Percentiles rank a stretch among this genome's conserved stretches.
Conservation (phyloP, 2,888 invertebrate species). For the Ctenicera cuprea region DNA sequence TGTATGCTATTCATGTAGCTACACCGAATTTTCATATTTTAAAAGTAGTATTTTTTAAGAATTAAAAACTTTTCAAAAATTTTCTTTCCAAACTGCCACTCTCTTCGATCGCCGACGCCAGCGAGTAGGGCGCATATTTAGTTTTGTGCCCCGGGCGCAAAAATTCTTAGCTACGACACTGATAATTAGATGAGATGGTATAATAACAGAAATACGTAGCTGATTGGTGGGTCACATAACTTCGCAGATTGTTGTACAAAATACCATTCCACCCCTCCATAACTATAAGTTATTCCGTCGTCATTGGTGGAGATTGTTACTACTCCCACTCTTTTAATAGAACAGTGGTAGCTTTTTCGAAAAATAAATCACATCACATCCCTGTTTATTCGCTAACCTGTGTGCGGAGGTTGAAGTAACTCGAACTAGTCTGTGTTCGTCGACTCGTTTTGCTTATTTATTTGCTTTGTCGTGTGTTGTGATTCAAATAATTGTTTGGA, state of each 20-base stretch:
- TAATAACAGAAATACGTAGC: too few relatives aligned
- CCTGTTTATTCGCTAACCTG: slow-evolving; percentile 53
- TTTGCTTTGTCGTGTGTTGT: slow-evolving; percentile 33
- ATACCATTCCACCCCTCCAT: slow-evolving; percentile 26
- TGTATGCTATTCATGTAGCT: too few relatives aligned
- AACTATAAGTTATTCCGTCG: neutral
- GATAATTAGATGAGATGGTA: neutral
- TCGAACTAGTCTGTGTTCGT: slow-evolving; percentile 31
- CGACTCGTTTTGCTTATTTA: neutral
- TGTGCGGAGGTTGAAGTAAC: slow-evolving; percentile 34
- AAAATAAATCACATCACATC: slow-evolving; percentile 61
- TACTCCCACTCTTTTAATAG: slow-evolving; percentile 55
- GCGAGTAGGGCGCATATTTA: too few relatives aligned
- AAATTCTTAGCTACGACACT: too few relatives aligned
- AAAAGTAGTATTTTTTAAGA: too few relatives aligned
- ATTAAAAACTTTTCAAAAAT: too few relatives aligned
- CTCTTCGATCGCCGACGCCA: too few relatives aligned
- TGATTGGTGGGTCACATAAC: too few relatives aligned
- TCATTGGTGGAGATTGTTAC: slow-evolving; percentile 28
- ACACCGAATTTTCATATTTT: too few relatives aligned
- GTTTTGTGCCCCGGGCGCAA: too few relatives aligned
- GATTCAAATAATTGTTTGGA: slow-evolving; percentile 13
- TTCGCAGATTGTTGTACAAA: neutral
- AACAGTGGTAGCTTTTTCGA: slow-evolving; percentile 61
- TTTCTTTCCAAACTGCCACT: too few relatives aligned